These are phyloP conservation scores for Ricordea florida DNA, from an alignment of 92 coral and sea anemone species.

Conservation along the genomic window DNA sequence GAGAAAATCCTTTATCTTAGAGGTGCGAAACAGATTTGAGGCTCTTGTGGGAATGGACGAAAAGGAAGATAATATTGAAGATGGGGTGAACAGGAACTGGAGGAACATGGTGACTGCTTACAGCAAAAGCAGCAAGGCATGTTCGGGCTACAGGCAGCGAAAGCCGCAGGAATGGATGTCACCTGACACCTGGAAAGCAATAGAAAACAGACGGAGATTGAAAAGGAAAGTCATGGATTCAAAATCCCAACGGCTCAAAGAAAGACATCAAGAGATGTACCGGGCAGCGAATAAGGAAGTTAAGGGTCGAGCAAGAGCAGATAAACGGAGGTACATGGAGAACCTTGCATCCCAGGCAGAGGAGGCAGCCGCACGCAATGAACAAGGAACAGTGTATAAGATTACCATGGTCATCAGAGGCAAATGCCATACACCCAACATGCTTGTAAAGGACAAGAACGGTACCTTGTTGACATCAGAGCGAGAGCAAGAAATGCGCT, in stretches of 20 bases:
- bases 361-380: background rate
- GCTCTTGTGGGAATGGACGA: background rate
- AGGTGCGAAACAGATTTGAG: background rate
- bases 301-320: background rate
- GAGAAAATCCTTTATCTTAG: background rate
- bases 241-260: conserved; percentile 5
- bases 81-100: conserved; percentile 2
- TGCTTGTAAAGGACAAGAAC: conserved; percentile 15
- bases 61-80: background rate
- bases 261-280: background rate
- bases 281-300: background rate
- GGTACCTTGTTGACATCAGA: background rate
- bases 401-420: background rate
- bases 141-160: background rate
- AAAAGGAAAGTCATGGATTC: background rate
- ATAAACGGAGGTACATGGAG: background rate
- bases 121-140: background rate
- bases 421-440: background rate
- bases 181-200: conserved; percentile 10
- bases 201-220: background rate
- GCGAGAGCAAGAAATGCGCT: background rate
- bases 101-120: background rate
- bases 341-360: background rate
- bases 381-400: conserved; percentile 10
- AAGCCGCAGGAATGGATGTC: conserved; percentile 12